A percentile compares a stretch with the other conserved stretches of the same genome.
Conservation (phyloP, 2,797 vertebrate genomes). For the Sparidentex hasta region DNA sequence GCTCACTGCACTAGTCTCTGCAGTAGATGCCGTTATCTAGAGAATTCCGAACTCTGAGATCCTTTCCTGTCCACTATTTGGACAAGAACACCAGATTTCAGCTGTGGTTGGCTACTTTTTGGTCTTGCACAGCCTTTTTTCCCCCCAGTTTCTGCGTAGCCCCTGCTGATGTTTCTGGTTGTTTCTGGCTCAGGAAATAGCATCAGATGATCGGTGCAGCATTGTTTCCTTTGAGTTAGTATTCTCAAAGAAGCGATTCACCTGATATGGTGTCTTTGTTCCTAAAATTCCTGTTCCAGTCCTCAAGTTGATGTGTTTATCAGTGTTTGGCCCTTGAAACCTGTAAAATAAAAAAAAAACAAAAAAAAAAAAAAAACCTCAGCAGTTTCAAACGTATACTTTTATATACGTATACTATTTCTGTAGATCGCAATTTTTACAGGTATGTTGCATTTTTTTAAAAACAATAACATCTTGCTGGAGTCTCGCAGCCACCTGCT, state of each 20-base stretch:
- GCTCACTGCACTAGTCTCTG: conserved; percentile 17
- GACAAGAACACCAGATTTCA: conserved; percentile 21
- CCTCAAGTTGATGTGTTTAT: conserved; percentile 32
- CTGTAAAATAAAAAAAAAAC: background rate
- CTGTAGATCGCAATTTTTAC: conserved; percentile 9
- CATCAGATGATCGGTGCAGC: conserved; percentile 39
- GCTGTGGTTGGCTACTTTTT: background rate
- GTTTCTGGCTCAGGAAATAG: conserved; percentile 31
- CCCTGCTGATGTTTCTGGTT: conserved; percentile 26
- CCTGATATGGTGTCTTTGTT: conserved; percentile 16
- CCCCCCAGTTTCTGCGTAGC: background rate
- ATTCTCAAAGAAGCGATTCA: conserved; percentile 37
- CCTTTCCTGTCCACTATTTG: conserved; percentile 13
- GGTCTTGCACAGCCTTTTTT: background rate
- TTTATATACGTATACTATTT: conserved; percentile 5
- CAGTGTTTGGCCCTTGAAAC: conserved; percentile 29
- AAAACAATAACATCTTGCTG: conserved; percentile 22
- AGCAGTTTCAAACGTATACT: background rate
- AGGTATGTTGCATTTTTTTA: conserved; percentile 37
- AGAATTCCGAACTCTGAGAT: conserved; percentile 19
- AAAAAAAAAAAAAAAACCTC: background rate
- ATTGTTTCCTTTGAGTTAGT: conserved; percentile 41
- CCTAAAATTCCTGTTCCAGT: conserved; percentile 16
- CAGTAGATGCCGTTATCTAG: conserved; percentile 21
- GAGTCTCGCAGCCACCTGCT: conserved; percentile 36